phyloP scores from a whole-genome alignment of 2,113 vertebrate genomes.

The Tretioscincus oriximinensis region DNA sequence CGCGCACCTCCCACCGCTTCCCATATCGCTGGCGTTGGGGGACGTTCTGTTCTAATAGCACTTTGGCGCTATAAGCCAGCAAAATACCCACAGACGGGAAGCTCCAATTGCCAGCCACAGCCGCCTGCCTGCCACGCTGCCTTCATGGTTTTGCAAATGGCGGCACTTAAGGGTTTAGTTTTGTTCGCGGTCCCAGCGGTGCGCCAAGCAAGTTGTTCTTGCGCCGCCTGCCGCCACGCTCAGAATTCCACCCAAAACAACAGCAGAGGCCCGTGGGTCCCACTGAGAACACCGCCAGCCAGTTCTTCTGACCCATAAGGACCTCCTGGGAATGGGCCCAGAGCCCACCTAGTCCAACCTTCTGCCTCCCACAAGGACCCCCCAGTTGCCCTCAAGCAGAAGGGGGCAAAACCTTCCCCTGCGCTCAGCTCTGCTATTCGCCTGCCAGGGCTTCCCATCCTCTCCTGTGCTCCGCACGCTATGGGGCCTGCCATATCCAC shows the following conservation, averaged over 20 bases:
- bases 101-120: constrained; percentile 55
- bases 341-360: no score
- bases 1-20: constrained; percentile 51
- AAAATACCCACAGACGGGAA: constrained; percentile 43
- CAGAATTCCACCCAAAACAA: neutral
- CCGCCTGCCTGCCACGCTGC: constrained; percentile 40
- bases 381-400: no score
- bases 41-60: constrained; percentile 53
- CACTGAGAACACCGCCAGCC: constrained; percentile 28
- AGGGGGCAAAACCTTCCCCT: no score
- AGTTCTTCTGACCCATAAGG: neutral
- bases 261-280: constrained; percentile 37
- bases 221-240: constrained; percentile 35
- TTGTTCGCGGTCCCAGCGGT: constrained; percentile 34
- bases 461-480: no score
- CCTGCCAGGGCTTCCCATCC: no score
- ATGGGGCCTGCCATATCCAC: no score
- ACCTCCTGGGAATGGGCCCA: no score
- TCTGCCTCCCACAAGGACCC: no score
- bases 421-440: no score
- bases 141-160: constrained; percentile 61
- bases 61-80: constrained; percentile 59
- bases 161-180: constrained; percentile 53
- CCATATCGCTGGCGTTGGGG: constrained; percentile 53
- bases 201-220: constrained; percentile 53